Percentiles rank a stretch among this genome's conserved stretches.
Conservation (phyloP, 2,113 vertebrate species). For the Illadopsis cleaveri region DNA sequence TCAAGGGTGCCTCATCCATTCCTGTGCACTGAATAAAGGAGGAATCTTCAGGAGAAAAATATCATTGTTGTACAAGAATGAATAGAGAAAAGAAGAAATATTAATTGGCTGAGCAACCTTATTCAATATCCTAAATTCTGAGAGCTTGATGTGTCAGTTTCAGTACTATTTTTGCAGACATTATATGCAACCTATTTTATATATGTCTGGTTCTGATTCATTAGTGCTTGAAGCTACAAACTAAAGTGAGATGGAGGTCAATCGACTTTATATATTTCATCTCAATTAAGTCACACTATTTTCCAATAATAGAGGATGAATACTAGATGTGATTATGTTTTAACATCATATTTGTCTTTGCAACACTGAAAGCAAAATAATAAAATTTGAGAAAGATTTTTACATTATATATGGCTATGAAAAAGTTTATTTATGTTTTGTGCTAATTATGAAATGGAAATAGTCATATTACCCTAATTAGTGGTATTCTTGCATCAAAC, state of each 20-base stretch:
- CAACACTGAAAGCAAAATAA: neutral
- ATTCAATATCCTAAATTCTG: neutral
- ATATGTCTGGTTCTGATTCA: neutral
- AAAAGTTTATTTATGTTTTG: neutral
- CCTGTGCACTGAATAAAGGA: neutral
- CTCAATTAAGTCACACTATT: neutral
- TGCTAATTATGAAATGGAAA: neutral
- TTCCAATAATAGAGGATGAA: neutral
- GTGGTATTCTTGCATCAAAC: neutral
- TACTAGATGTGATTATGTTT: neutral
- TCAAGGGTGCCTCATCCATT: neutral
- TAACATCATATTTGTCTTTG: neutral
- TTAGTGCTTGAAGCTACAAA: neutral
- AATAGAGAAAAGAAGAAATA: neutral
- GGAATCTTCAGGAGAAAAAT: neutral
- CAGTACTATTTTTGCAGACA: neutral
- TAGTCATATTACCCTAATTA: neutral
- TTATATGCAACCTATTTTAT: neutral
- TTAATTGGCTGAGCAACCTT: neutral
- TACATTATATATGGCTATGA: fast-evolving
- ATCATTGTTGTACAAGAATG: neutral
- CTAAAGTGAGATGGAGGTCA: neutral
- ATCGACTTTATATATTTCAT: neutral
- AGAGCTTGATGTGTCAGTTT: neutral
- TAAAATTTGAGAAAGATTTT: neutral